These are phyloP conservation scores for Semaprochilodus insignis DNA, from an alignment of 2,797 vertebrate species.

Conservation along the genomic window DNA sequence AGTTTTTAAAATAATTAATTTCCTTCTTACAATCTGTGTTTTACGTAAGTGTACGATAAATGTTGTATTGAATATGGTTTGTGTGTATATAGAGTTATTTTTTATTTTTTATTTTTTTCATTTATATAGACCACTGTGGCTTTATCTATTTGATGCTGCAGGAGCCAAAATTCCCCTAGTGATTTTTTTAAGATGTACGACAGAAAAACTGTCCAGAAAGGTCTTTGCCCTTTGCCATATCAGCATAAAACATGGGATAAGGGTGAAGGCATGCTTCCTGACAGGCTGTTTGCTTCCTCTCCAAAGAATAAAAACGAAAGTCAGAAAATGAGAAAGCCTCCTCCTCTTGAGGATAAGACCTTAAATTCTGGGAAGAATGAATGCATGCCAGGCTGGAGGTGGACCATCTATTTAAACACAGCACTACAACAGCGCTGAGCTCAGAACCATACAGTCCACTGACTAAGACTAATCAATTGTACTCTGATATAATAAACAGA, in stretches of 20 bases:
- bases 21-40: too few species aligned
- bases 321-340: constrained; percentile 6
- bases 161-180: background rate
- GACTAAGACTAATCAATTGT: background rate
- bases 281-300: constrained; percentile 8
- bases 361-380: constrained; percentile 64
- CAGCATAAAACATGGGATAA: background rate
- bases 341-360: constrained; percentile 6
- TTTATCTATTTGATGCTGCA: background rate
- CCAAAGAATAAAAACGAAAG: background rate
- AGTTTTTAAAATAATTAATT: too few species aligned
- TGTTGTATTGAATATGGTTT: too few species aligned
- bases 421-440: background rate
- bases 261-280: constrained; percentile 24
- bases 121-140: too few species aligned
- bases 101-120: too few species aligned
- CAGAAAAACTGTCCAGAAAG: background rate
- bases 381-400: background rate
- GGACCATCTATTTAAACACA: constrained; percentile 57
- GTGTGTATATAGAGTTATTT: too few species aligned
- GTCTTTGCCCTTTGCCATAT: background rate
- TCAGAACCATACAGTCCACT: constrained; percentile 43
- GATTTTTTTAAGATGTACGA: background rate
- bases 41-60: too few species aligned
- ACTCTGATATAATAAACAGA: constrained; percentile 8